phyloP scores from a whole-genome alignment of 2,888 invertebrate genomes.

The Pseudanteris insignis region DNA sequence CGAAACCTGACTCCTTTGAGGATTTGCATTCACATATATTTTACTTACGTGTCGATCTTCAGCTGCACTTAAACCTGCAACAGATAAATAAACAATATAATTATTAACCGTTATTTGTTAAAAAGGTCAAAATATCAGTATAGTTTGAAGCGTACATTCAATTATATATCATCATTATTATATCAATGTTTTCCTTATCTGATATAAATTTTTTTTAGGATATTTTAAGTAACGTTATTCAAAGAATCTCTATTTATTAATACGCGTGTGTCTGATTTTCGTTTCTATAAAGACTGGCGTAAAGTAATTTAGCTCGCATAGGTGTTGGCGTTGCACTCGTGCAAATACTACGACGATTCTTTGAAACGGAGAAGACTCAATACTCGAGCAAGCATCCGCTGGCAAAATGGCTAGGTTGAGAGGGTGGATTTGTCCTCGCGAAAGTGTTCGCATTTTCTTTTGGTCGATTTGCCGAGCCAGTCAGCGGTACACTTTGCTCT shows the following conservation, averaged over 20 bases:
- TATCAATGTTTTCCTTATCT: too few relatives aligned
- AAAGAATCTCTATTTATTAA: too few relatives aligned
- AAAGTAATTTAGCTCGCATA: conserved; percentile 27
- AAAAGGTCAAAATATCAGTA: too few relatives aligned
- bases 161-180: too few relatives aligned
- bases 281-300: conserved; percentile 6
- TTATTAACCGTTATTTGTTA: too few relatives aligned
- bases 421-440: conserved; percentile 53
- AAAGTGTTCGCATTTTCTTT: conserved; percentile 53
- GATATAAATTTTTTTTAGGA: too few relatives aligned
- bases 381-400: conserved; percentile 51
- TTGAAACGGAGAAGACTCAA: conserved; percentile 42
- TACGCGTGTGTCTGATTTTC: conserved; percentile 12
- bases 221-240: too few relatives aligned
- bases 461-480: conserved; percentile 47
- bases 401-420: conserved; percentile 46
- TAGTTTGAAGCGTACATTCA: too few relatives aligned
- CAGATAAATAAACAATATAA: too few relatives aligned
- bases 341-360: conserved; percentile 27
- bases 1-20: too few relatives aligned
- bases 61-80: conserved; percentile 72
- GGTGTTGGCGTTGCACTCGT: conserved; percentile 28
- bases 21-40: too few relatives aligned
- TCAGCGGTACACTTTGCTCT: conserved; percentile 48
- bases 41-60: conserved; percentile 76